A percentile compares a stretch with the other conserved stretches of the same genome.
Conservation (phyloP, 2,888 invertebrate species). For the Raillietiella orientalis region DNA sequence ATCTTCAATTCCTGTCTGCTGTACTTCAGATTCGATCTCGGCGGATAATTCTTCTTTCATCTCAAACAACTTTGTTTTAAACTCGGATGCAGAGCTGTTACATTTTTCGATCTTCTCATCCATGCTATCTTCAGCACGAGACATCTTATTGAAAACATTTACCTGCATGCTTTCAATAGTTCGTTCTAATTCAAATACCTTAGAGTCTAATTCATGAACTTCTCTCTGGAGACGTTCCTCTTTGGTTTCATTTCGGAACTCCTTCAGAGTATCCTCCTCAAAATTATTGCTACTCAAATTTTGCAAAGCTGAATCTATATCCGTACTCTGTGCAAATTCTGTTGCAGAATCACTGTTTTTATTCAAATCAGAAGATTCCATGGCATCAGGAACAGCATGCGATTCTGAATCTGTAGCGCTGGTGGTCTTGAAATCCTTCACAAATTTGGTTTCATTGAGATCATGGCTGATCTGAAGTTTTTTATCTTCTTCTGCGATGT, state of each 20-base stretch:
- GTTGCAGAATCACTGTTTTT: too few species aligned
- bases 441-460: not conserved
- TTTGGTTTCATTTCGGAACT: not conserved
- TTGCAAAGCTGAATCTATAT: too few species aligned
- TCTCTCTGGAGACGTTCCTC: not conserved
- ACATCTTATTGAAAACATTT: not conserved
- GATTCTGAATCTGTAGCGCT: too few species aligned
- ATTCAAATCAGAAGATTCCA: too few species aligned
- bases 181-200: not conserved
- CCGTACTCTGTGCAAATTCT: too few species aligned
- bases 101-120: not conserved
- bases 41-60: too few species aligned
- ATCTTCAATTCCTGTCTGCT: not conserved
- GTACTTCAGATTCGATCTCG: too few species aligned
- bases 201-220: not conserved
- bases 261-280: not conserved
- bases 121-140: not conserved
- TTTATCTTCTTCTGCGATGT: not conserved
- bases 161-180: slow-evolving; percentile 1
- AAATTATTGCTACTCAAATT: too few species aligned
- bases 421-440: too few species aligned
- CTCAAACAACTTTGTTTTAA: not conserved
- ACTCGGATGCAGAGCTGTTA: too few species aligned
- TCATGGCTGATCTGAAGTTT: not conserved
- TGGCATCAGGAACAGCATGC: too few species aligned